A percentile compares a stretch with the other conserved stretches of the same genome.
Conservation (phyloP, 2,888 invertebrate genomes). For the Limnephilus auricula region DNA sequence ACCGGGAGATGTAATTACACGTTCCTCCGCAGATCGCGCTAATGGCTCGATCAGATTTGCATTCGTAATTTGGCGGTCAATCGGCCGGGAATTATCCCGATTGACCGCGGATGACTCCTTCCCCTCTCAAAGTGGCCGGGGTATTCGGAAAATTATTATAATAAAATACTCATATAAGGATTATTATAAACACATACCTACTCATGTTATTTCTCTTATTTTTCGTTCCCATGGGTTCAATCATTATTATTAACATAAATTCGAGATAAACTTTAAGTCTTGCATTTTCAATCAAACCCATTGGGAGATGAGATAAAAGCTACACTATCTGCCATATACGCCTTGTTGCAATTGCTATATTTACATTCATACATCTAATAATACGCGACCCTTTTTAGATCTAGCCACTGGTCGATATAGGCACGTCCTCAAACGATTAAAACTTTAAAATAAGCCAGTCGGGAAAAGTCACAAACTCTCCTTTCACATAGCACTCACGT, state of each 20-base stretch:
- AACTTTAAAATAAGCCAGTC: no score
- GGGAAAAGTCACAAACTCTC: no score
- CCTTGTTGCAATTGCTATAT: neutral
- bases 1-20: slow-evolving; percentile 61
- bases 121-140: slow-evolving; percentile 7
- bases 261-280: no score
- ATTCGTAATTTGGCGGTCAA: slow-evolving; percentile 65
- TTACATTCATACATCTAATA: neutral
- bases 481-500: no score
- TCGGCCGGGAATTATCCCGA: slow-evolving; percentile 48
- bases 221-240: neutral
- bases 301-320: no score
- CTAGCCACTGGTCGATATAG: no score
- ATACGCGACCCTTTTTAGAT: neutral
- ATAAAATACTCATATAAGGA: neutral
- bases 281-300: no score
- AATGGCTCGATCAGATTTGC: slow-evolving; percentile 66
- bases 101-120: neutral
- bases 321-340: no score
- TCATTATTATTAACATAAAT: no score
- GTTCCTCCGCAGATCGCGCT: slow-evolving; percentile 58
- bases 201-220: neutral
- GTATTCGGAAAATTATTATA: slow-evolving; percentile 16
- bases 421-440: no score
- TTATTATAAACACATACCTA: neutral